Base-by-base conservation (phyloP, 2,888 invertebrate genomes). In the Leptopilina syphax region DNA sequence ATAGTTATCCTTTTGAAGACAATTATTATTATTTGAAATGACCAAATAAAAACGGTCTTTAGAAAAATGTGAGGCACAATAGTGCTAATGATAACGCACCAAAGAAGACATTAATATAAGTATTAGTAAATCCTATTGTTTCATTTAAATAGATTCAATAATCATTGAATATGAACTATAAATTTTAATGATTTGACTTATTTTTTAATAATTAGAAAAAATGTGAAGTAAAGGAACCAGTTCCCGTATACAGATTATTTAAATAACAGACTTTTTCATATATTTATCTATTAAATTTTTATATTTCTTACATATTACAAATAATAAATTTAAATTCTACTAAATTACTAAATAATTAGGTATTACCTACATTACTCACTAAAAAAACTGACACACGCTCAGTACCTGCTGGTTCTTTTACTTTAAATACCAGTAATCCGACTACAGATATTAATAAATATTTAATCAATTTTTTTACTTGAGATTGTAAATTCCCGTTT, bases 11-110 rank as follows among this genome's bases (percentile, higher is more conserved):
- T 77, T 79, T 50, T 44, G 73, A 77, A 47, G 65, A 66, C 70
- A 73, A 60, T 80, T 66, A 67, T 79, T 80, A 79, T 77, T 80
- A 79, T 77, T 65, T 77, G 60, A 57, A 70, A 60, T 13, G 68
- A 77, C 68, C 50, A 50, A 50, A 50, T 10, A 50, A 63, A 78
- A 65, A 13, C 81, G 44, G 77, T 76, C 80, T 77, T 78, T 80
- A 60, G 50, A 76, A 66, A 12, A 41, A 65, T 34, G 34, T 65
- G 41, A 65, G 12, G 65, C 41, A 65, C 65, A 13, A 65, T 65
- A 41, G 41, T 65, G 65, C 65, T 65, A 13, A 27, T 12, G 24
- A 65, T 34, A 41, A 65, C 41, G 41, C 41, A 65, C 65, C 41
- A 65, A 65, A 65, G 65, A 65, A 65, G 65, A 65, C 24, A 63